Conservation (phyloP, 2,888 invertebrate genomes). For the Gymnosoma rotundatum region DNA sequence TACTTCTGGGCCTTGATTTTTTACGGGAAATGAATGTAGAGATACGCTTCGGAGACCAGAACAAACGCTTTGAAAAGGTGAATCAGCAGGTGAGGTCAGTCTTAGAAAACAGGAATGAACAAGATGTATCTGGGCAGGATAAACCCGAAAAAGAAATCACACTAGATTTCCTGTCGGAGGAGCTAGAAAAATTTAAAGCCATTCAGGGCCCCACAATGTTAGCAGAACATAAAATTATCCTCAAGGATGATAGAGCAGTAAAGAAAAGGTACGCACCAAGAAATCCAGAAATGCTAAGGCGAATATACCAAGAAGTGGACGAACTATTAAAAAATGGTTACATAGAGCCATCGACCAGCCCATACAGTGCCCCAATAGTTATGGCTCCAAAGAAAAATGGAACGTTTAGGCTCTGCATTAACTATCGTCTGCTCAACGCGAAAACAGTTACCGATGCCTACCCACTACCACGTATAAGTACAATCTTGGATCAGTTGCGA, state of each 20-base stretch:
- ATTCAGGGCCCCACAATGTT: background rate
- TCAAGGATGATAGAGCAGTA: constrained; percentile 14
- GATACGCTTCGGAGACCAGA: no score
- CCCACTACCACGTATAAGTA: background rate
- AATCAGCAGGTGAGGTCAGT: no score
- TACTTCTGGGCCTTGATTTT: constrained; percentile 19
- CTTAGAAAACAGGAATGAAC: background rate
- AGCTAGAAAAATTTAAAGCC: background rate
- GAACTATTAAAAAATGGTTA: background rate
- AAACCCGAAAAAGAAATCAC: background rate
- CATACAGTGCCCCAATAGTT: constrained; percentile 1
- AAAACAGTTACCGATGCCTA: constrained; percentile 21
- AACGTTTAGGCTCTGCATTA: background rate
- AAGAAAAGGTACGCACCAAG: constrained; percentile 1
- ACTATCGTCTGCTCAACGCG: constrained; percentile 5
- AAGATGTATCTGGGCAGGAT: background rate
- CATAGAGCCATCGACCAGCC: background rate
- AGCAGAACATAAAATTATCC: background rate
- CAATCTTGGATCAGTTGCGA: background rate
- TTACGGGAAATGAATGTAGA: background rate
- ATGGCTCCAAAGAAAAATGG: constrained; percentile 13
- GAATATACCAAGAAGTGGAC: background rate
- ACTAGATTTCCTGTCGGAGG: background rate
- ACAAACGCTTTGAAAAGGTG: no score
- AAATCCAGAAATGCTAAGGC: constrained; percentile 8